Base-by-base conservation (phyloP, 1,140 invertebrate genomes). In the Megalopta genalis region DNA sequence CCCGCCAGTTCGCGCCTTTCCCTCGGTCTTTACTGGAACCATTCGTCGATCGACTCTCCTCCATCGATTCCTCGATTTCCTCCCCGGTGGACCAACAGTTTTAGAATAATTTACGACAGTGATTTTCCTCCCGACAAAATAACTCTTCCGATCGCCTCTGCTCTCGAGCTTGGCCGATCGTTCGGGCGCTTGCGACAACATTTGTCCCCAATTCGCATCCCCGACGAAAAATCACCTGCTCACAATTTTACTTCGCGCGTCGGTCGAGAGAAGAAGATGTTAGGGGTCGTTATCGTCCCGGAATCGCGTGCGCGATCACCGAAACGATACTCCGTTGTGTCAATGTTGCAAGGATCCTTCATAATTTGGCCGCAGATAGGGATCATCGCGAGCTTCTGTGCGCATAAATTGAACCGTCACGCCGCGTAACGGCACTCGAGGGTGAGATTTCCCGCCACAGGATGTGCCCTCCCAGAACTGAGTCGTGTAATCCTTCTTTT, bases 391-490 rank as follows among this genome's bases (percentile, higher is more conserved):
- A 46, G 42, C 10, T 12, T 46, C 14, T 46, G 42, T 12, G 14
- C 42, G 42, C 42, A 70, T 16, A 75, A 85, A 86, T 79, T 70
- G 84, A 65, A 72, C 83, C 81, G 86, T 85, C 83, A 78, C 78
- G 82, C 65, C 65, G 64, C 49, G 12, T 1, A 16, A 12, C 49
- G 16, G 12, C 54, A n/a, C 67, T 52, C 63, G 65, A 69, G 67
- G 68, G 63, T n/a, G 59, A 74, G 81, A 83, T 84, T 84, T 83
- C 39, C 74, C 66, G 37, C 46, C 64, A 65, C 85, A 82, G 80
- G 88, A 88, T 84, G 82, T 78, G n/a, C 23, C 21, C n/a, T 52
- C 57, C 18, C 37, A 2, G 25, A n/a, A 25, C 0, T 23, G 25
- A 25, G 21, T 32, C 37, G 16, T 32, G 42, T 57, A 52, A 64